phyloP scores from a whole-genome alignment of 2,797 vertebrate genomes.

The Megalops cyprinoides region DNA sequence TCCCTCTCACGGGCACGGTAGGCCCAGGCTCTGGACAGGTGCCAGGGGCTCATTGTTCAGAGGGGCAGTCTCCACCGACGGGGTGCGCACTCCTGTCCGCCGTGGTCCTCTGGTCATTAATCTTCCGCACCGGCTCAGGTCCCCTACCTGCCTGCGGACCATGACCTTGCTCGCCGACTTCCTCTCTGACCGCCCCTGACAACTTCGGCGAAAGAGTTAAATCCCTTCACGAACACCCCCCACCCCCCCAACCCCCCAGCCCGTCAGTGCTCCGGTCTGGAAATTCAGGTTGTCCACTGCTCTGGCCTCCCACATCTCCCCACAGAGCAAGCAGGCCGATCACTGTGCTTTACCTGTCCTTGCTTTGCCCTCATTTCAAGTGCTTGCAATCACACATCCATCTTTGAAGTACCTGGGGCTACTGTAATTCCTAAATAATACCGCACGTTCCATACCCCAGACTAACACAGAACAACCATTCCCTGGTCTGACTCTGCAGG shows the following conservation, averaged over 20 bases:
- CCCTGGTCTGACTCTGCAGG: not conserved
- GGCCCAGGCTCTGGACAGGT: conserved; percentile 8
- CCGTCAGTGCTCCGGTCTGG: not conserved
- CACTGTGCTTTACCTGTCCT: conserved; percentile 51
- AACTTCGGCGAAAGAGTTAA: conserved; percentile 66
- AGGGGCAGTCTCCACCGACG: not conserved
- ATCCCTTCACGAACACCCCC: conserved; percentile 44
- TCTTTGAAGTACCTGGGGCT: conserved; percentile 4
- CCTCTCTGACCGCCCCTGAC: conserved; percentile 69
- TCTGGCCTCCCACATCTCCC: conserved; percentile 18
- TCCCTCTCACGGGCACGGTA: not conserved
- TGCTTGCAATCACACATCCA: conserved; percentile 21
- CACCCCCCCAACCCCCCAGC: not conserved
- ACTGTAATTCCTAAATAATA: conserved; percentile 12
- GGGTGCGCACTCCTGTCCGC: conserved; percentile 47
- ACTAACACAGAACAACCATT: conserved; percentile 4
- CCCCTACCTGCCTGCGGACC: conserved; percentile 53
- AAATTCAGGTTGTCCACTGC: conserved; percentile 16
- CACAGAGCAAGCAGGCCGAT: not conserved
- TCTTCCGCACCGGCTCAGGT: conserved; percentile 69
- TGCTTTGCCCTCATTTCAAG: conserved; percentile 50
- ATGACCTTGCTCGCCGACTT: conserved; percentile 47
- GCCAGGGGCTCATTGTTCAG: conserved; percentile 29
- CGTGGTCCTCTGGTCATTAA: conserved; percentile 67
- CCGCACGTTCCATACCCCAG: not conserved